Evolutionary conservation across 2,888 invertebrate species (phyloP), one percentile per base, ranked within the genome.

Genomic region (Pocota personata): DNA sequence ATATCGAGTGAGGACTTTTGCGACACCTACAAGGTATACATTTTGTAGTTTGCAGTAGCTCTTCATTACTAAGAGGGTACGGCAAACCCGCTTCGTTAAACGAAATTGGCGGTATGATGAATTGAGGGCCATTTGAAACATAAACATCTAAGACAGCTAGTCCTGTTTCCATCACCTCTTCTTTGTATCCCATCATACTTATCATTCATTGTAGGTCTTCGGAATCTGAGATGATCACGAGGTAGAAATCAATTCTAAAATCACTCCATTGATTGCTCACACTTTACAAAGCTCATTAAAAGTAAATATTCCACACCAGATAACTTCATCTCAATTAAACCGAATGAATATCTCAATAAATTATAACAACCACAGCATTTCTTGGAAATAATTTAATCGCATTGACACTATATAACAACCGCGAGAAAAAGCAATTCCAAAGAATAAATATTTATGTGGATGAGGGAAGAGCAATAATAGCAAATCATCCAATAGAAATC

Each of bases 351-450:
- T 69, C 58, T 48, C 35, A 48, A 72, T 72, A 21, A 58, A 50
- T 43, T 57, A 16, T 57, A 60, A 37, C 60, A 72, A 48, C 35
- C 72, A 24, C 16, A 35, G 35, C 2, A 37, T 3, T 72, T 60
- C 60, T 60, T 21, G 16, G 60, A 60, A 72, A 48, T 58, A 50
- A 58, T 60, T 60, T 60, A 72, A 60, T 60, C 60, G 27, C 72
- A 58, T 60, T 72, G 72, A 72, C 37, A 52, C n/a, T 27, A 52
- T 24, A n/a, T 2, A 32, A 32, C 1, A 50, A 62, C 5, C n/a
- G 12, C n/a, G 52, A 52, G 52, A 8, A 52, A n/a, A 52, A 40
- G 67, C 52, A 67, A 37, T 67, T 67, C 37, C 27, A 37, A n/a
- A 16, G 37, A 52, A 67, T 67, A 64, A 35, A 48, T 19, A 64